Evolutionary conservation across 2,888 invertebrate genomes (phyloP), one percentile per base, ranked within the genome.

Genomic region (Macrophya annulata): DNA sequence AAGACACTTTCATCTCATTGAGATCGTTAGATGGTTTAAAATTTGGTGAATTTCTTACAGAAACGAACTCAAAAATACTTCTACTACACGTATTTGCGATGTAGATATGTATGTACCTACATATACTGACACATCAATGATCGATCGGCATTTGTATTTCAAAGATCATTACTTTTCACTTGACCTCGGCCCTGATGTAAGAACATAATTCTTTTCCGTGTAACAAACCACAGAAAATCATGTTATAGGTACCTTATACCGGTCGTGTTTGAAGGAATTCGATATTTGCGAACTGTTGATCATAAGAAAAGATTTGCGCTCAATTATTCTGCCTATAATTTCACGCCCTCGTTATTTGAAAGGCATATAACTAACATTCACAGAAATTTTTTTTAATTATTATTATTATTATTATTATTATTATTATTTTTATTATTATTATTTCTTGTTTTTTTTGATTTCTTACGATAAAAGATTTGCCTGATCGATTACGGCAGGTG

Each of bases 111-210:
- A n/a, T n/a, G n/a, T n/a, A n/a, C n/a, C n/a, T n/a, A n/a, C n/a
- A 4, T 31, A 6, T 25, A 68, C 15, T 68, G 68, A 68, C 31
- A 68, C 9, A 17, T 68, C 68, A 31, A 68, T 68, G 68, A 25
- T 68, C 31, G 68, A 31, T 25, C 12, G 17, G 25, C 31, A 68
- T 37, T 68, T 15, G 17, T 15, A 68, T 68, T 68, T 68, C 12
- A 68, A 68, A 68, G 62, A 62, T 62, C 62, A 3, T 68, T 68
- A 68, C 68, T 37, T 68, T 68, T 68, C 68, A 68, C 31, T 68
- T 37, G 68, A 68, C 68, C 68, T 68, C 68, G 68, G 68, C 68
- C 68, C 68, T 68, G 68, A 6, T 68, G 37, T 25, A 68, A 9
- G 15, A 68, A 37, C 68, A 31, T 37, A 31, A 68, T 68, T 68